Percentiles rank a stretch among this genome's conserved stretches.
phyloP scores from a whole-genome alignment of 1,140 invertebrate genomes.

The Hyphantria cunea region DNA sequence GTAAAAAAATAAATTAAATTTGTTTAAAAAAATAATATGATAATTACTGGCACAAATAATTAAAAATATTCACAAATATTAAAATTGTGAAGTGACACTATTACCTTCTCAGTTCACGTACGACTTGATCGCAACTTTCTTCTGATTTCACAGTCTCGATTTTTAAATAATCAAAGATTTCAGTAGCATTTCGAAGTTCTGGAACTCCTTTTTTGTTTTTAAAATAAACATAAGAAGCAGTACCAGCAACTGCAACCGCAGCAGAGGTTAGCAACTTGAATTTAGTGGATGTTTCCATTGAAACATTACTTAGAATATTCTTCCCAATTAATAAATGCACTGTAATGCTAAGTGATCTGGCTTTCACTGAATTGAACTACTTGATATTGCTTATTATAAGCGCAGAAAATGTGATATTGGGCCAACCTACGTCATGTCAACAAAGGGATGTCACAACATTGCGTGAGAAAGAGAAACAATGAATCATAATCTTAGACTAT shows the following conservation, averaged over 20 bases:
- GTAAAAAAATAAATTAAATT: too few relatives aligned
- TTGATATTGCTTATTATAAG: too few relatives aligned
- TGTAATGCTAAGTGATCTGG: too few relatives aligned
- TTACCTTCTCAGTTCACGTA: conserved; percentile 58
- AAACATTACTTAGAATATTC: conserved; percentile 2
- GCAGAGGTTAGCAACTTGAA: conserved; percentile 33
- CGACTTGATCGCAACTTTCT: conserved; percentile 45
- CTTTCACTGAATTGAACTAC: too few relatives aligned
- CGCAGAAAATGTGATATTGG: too few relatives aligned
- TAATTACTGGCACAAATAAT: too few relatives aligned
- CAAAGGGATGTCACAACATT: too few relatives aligned
- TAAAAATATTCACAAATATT: not conserved
- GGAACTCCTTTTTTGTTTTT: conserved; percentile 23
- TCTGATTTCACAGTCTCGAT: conserved; percentile 52
- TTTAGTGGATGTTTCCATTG: conserved; percentile 33
- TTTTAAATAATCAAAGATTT: conserved; percentile 54
- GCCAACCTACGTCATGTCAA: too few relatives aligned
- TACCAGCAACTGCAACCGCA: conserved; percentile 30
- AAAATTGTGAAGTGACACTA: not conserved
- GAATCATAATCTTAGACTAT: too few relatives aligned
- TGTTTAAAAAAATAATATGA: too few relatives aligned
- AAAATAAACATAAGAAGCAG: conserved; percentile 28
- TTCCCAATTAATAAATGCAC: not conserved
- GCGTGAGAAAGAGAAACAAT: too few relatives aligned
- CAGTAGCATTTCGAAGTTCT: conserved; percentile 32